These are phyloP conservation scores for Notoglanidium macrostoma DNA, from an alignment of 2,797 vertebrate species.

Conservation along the genomic window DNA sequence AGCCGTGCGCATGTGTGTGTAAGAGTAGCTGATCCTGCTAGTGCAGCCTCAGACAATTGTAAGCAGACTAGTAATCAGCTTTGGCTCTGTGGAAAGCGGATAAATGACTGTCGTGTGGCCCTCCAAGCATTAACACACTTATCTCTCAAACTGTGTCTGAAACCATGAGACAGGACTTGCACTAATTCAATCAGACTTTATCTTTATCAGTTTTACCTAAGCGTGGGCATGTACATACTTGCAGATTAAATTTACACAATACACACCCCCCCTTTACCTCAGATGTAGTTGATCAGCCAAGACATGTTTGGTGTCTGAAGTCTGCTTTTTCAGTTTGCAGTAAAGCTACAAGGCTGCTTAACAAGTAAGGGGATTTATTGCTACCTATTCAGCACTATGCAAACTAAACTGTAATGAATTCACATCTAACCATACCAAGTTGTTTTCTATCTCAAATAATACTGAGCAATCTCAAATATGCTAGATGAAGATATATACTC, in stretches of 20 bases:
- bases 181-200: constrained; percentile 64
- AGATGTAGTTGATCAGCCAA: constrained; percentile 10
- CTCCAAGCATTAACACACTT: constrained; percentile 16
- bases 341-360: neutral
- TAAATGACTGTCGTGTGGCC: neutral
- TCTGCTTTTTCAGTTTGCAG: neutral
- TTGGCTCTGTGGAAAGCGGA: constrained; percentile 57
- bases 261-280: neutral
- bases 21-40: constrained; percentile 35
- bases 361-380: neutral
- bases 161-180: constrained; percentile 2
- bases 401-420: neutral
- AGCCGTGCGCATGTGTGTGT: constrained; percentile 9
- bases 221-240: constrained; percentile 22
- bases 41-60: constrained; percentile 69
- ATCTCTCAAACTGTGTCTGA: constrained; percentile 3
- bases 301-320: neutral
- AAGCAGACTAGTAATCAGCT: constrained; percentile 77
- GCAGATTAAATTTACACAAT: constrained; percentile 13
- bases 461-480: neutral
- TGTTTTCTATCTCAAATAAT: neutral
- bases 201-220: constrained; percentile 40
- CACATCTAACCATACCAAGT: neutral
- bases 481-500: neutral
- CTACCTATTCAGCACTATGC: neutral